Evolutionary conservation across 2,113 vertebrate species (phyloP).

Genomic region (Madoqua kirkii): DNA sequence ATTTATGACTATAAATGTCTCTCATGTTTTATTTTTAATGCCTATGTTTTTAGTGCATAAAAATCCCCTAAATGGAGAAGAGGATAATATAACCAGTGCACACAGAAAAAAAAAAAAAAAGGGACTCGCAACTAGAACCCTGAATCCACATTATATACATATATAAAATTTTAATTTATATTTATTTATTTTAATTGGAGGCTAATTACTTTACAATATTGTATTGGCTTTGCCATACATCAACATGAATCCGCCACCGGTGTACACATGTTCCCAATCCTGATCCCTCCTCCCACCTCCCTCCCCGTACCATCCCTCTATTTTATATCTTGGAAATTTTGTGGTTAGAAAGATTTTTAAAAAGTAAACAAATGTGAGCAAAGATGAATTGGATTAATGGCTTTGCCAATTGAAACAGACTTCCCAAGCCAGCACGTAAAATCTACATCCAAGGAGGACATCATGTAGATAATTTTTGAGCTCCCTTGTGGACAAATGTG

Average conservation of each 20-base stretch:
- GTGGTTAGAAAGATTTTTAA: background rate
- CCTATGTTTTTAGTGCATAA: background rate
- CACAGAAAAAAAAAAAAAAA: background rate
- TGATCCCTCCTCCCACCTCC: too few relatives aligned
- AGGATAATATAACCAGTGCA: background rate
- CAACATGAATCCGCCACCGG: too few relatives aligned
- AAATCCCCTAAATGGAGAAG: background rate
- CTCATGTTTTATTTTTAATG: background rate
- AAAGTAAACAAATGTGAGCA: background rate
- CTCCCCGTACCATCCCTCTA: background rate
- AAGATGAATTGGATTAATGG: background rate
- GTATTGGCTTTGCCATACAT: too few relatives aligned
- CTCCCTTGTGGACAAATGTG: background rate
- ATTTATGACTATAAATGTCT: background rate
- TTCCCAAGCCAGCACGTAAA: background rate
- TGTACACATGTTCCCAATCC: too few relatives aligned
- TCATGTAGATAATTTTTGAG: background rate
- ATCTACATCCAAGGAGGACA: background rate
- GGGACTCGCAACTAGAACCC: background rate
- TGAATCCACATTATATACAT: background rate
- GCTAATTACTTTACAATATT: too few relatives aligned
- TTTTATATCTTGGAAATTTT: conserved; percentile 14
- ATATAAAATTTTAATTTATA: too few relatives aligned
- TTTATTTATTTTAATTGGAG: too few relatives aligned
- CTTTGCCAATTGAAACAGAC: background rate